Evolutionary conservation across 2,797 vertebrate genomes (phyloP).

Genomic region (Gymnoscopelus microlampas): DNA sequence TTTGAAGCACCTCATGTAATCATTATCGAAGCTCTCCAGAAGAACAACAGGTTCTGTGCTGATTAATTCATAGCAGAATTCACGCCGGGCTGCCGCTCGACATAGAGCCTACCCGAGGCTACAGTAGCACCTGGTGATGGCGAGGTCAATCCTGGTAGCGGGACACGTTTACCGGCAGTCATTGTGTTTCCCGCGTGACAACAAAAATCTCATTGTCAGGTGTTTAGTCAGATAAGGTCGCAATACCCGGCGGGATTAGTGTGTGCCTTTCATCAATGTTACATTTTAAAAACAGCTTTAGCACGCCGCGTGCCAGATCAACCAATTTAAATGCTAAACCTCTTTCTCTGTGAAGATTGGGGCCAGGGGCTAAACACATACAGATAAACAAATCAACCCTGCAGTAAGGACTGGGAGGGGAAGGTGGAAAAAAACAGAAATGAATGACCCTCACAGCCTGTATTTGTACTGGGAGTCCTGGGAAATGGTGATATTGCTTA

Average conservation of each 20-base stretch:
- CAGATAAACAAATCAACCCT: conserved; percentile 85
- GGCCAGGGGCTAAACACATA: conserved; percentile 78
- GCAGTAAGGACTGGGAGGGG: conserved; percentile 84
- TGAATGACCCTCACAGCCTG: conserved; percentile 83
- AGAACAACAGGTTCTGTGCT: not conserved
- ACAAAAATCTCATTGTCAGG: conserved; percentile 77
- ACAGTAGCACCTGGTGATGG: conserved; percentile 26
- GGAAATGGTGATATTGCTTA: conserved; percentile 79
- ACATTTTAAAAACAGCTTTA: conserved; percentile 79
- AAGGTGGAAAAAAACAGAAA: conserved; percentile 71
- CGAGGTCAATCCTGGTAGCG: conserved; percentile 60
- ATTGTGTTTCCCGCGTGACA: conserved; percentile 67
- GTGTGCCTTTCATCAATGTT: conserved; percentile 78
- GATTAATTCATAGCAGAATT: not conserved
- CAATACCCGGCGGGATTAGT: conserved; percentile 72
- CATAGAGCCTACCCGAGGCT: conserved; percentile 41
- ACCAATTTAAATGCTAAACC: conserved; percentile 85
- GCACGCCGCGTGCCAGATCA: conserved; percentile 70
- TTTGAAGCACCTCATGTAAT: conserved; percentile 20
- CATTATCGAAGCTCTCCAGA: conserved; percentile 8
- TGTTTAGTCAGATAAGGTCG: conserved; percentile 81
- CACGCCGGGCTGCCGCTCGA: not conserved
- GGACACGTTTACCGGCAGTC: conserved; percentile 46
- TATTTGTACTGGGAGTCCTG: conserved; percentile 79
- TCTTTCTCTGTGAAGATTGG: conserved; percentile 75